A percentile compares a stretch with the other conserved stretches of the same genome.
phyloP scores from a whole-genome alignment of 1,140 invertebrate genomes.

The Tyrophagus putrescentiae region DNA sequence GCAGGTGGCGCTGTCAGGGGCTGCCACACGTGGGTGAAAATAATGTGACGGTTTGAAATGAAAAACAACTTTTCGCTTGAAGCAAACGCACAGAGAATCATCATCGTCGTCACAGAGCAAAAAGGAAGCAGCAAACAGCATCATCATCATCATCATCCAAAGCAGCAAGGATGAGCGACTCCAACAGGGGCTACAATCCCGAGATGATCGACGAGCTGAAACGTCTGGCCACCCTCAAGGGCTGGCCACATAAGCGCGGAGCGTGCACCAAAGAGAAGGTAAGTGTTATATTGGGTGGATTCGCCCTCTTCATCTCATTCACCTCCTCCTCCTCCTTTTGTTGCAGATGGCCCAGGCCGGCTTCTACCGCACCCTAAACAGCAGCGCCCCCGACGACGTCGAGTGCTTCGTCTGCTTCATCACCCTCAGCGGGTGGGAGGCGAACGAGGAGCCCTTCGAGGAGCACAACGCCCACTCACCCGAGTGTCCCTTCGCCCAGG shows the following conservation, averaged over 20 bases:
- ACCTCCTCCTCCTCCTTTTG: not conserved
- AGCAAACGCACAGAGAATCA: too few species aligned
- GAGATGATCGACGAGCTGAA: not conserved
- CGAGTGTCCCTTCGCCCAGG: not conserved
- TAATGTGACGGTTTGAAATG: too few species aligned
- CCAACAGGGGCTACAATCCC: too few species aligned
- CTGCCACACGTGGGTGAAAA: too few species aligned
- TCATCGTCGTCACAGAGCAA: too few species aligned
- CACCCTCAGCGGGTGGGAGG: not conserved
- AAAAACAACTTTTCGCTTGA: too few species aligned
- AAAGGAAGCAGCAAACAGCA: too few species aligned
- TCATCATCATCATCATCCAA: too few species aligned
- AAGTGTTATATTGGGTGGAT: not conserved
- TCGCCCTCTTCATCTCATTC: too few species aligned
- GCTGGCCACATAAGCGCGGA: not conserved
- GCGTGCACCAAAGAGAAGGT: not conserved
- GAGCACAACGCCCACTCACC: not conserved
- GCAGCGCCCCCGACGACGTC: not conserved
- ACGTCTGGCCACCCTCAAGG: not conserved
- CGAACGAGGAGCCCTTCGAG: not conserved
- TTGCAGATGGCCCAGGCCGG: constrained; percentile 1
- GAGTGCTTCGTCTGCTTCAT: not conserved
- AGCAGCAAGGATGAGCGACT: too few species aligned
- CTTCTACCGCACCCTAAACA: not conserved
- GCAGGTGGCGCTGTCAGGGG: too few species aligned